A percentile compares a stretch with the other conserved stretches of the same genome.
Conservation (phyloP, 2,113 vertebrate genomes). For the Sebastes fasciatus region DNA sequence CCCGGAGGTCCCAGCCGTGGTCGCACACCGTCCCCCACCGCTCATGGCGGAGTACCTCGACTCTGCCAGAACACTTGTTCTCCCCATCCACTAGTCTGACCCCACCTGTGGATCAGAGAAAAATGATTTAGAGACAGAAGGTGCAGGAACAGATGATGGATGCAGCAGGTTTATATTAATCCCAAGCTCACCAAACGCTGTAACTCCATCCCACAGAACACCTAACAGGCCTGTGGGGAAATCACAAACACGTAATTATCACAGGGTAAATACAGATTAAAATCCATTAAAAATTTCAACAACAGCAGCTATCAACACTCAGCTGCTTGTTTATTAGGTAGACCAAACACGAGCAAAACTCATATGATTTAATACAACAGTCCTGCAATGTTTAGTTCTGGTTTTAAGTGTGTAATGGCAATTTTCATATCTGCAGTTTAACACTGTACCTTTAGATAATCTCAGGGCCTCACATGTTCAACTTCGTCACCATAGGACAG, state of each 20-base stretch:
- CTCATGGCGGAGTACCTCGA: slow-evolving; percentile 78
- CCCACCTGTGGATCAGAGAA: slow-evolving; percentile 63
- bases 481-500: too few relatives aligned
- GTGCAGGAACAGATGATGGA: not conserved
- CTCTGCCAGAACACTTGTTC: slow-evolving; percentile 79
- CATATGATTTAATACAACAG: not conserved
- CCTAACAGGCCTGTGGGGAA: slow-evolving; percentile 64
- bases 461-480: too few relatives aligned
- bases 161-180: not conserved
- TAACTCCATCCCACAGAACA: slow-evolving; percentile 66
- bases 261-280: not conserved
- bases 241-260: not conserved
- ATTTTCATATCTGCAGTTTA: too few relatives aligned
- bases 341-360: not conserved
- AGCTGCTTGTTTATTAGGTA: not conserved
- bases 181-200: slow-evolving; percentile 72
- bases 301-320: rapidly evolving
- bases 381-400: too few relatives aligned
- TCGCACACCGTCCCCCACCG: slow-evolving; percentile 84
- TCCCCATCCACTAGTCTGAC: slow-evolving; percentile 76
- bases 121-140: not conserved
- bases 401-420: too few relatives aligned
- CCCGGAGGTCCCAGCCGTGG: slow-evolving; percentile 76
- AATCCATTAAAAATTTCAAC: not conserved
- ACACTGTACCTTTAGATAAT: too few relatives aligned